A percentile compares a stretch with the other conserved stretches of the same genome.
phyloP scores from a whole-genome alignment of 2,888 invertebrate species.

The Myopa testacea region DNA sequence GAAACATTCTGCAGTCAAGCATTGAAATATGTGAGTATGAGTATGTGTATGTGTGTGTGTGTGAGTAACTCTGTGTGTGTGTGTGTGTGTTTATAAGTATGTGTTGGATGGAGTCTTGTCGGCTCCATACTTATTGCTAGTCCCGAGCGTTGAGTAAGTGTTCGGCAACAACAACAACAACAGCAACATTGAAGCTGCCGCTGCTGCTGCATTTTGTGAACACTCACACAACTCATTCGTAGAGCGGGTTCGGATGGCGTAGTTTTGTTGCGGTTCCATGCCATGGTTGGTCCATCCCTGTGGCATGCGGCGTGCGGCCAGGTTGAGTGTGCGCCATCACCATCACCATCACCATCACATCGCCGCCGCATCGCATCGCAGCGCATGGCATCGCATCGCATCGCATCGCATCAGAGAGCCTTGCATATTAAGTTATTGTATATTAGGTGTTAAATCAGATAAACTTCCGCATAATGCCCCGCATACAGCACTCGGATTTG shows the following conservation, averaged over 20 bases:
- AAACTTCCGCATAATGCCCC: slow-evolving; percentile 70
- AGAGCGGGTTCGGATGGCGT: not conserved
- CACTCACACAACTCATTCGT: slow-evolving; percentile 26
- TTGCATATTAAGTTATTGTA: slow-evolving; percentile 70
- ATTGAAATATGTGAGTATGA: not conserved
- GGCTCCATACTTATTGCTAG: slow-evolving; percentile 13
- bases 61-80: slow-evolving; percentile 55
- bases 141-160: slow-evolving; percentile 13
- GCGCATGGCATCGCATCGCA: slow-evolving; percentile 27
- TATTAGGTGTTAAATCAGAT: slow-evolving; percentile 71
- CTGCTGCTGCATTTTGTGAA: slow-evolving; percentile 46
- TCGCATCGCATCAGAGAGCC: slow-evolving; percentile 40
- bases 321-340: slow-evolving; percentile 51
- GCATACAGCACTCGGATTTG: slow-evolving; percentile 70
- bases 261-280: slow-evolving; percentile 10
- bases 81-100: slow-evolving; percentile 48
- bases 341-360: slow-evolving; percentile 11
- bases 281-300: slow-evolving; percentile 7
- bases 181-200: slow-evolving; percentile 27
- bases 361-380: slow-evolving; percentile 38
- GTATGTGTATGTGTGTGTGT: slow-evolving; percentile 47
- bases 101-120: slow-evolving; percentile 50
- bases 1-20: slow-evolving; percentile 9
- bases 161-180: not conserved
- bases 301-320: slow-evolving; percentile 47